Evolutionary conservation across 1,140 invertebrate genomes (phyloP).

Genomic region (Brachionus plicatilis): DNA sequence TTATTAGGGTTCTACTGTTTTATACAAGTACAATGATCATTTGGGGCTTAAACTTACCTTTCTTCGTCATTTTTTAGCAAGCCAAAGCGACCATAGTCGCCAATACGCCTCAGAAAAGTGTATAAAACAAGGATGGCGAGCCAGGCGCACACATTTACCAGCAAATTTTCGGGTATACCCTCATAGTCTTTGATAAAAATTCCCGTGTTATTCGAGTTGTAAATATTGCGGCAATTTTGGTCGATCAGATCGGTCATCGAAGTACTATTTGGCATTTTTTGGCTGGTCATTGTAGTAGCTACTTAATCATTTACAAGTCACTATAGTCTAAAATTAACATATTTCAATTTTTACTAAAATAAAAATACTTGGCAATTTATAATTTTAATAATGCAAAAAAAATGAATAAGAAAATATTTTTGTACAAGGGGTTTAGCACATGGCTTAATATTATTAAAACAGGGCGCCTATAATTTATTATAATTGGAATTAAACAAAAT

Average conservation of each 20-base stretch:
- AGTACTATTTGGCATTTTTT: constrained; percentile 17
- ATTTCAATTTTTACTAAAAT: background rate
- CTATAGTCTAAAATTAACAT: constrained; percentile 22
- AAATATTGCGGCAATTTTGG: constrained; percentile 8
- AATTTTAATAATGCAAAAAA: background rate
- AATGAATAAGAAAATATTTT: constrained; percentile 10
- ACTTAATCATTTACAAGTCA: background rate
- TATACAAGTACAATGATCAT: background rate
- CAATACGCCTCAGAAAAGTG: constrained; percentile 33
- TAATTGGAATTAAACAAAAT: background rate
- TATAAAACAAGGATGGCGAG: background rate
- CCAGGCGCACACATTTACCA: constrained; percentile 20
- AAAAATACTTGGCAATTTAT: constrained; percentile 15
- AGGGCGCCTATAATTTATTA: background rate
- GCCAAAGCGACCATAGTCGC: constrained; percentile 35
- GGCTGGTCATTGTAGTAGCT: background rate
- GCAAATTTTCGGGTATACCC: constrained; percentile 38
- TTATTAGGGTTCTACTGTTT: background rate
- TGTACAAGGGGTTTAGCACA: background rate
- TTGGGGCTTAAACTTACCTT: background rate
- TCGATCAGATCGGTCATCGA: constrained; percentile 2
- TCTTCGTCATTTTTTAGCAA: constrained; percentile 36
- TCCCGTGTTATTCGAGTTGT: background rate
- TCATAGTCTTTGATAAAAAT: constrained; percentile 35
- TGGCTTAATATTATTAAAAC: background rate